phyloP scores from a whole-genome alignment of 2,797 vertebrate genomes.

The Heliangelus exortis region DNA sequence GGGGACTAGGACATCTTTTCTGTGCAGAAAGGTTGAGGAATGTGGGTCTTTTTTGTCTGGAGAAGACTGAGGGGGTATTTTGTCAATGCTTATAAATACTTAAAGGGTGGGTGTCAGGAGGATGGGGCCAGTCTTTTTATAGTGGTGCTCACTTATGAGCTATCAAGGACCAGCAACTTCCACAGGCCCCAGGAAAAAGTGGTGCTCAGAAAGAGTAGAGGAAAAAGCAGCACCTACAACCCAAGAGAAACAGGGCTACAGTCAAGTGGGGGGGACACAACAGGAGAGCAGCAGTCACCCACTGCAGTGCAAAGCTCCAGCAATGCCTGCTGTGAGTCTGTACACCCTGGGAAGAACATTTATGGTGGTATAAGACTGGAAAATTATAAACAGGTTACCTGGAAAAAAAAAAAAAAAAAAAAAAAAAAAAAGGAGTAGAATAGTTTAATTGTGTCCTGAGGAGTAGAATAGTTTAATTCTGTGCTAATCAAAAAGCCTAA shows the following conservation, averaged over 20 bases:
- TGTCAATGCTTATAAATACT: no score
- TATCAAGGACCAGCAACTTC: neutral
- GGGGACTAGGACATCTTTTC: no score
- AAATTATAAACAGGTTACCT: neutral
- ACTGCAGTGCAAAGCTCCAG: neutral
- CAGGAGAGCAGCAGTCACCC: neutral
- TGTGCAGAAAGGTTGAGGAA: no score
- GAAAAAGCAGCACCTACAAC: neutral
- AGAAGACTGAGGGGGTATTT: no score
- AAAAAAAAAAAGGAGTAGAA: neutral
- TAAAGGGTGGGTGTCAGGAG: no score
- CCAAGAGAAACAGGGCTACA: neutral
- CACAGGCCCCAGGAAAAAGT: neutral
- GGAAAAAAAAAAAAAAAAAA: no score
- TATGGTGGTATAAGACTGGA: fast-evolving
- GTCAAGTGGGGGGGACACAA: neutral
- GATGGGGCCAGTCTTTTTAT: no score
- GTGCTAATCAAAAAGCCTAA: neutral
- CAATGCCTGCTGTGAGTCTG: neutral
- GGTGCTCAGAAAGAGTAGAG: neutral
- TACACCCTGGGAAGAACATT: neutral
- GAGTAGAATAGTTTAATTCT: no score
- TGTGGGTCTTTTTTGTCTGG: no score
- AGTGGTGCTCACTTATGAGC: neutral
- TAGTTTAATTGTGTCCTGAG: no score